These are phyloP conservation scores for Montipora capitata DNA, from an alignment of 92 coral and sea anemone species.

Conservation along the genomic window DNA sequence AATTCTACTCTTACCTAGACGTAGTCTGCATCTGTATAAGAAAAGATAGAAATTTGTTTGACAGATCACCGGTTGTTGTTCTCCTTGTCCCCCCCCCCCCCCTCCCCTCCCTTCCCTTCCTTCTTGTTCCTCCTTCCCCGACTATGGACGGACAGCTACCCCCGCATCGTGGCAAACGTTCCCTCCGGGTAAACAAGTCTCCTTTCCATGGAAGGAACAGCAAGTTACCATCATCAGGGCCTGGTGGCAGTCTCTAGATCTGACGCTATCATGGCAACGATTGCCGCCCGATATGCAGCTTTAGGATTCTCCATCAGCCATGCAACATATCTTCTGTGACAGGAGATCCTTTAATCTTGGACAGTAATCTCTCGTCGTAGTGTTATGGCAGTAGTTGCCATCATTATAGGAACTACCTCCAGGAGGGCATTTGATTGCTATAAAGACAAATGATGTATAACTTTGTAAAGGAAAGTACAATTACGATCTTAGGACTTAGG, in stretches of 20 bases:
- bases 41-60: no score
- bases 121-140: no score
- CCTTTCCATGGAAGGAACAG: constrained; percentile 2
- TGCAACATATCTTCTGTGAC: constrained; percentile 12
- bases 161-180: constrained; percentile 2
- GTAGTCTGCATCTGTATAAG: no score
- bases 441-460: no score
- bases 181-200: constrained; percentile 11
- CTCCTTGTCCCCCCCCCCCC: no score
- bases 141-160: background rate
- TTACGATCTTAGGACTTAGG: no score
- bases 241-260: constrained; percentile 5
- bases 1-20: no score
- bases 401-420: background rate
- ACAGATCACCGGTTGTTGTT: no score
- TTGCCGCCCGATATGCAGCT: constrained; percentile 31
- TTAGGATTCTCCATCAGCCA: constrained; percentile 10
- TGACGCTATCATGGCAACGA: constrained; percentile 18
- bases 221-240: constrained; percentile 22
- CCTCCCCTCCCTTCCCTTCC: no score
- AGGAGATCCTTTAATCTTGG: constrained; percentile 5
- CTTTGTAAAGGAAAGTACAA: no score
- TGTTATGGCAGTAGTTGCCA: constrained; percentile 3
- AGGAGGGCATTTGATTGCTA: no score
- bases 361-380: constrained; percentile 17